Base-by-base conservation (phyloP, 2,888 invertebrate genomes). In the Rhodophaea formosa region DNA sequence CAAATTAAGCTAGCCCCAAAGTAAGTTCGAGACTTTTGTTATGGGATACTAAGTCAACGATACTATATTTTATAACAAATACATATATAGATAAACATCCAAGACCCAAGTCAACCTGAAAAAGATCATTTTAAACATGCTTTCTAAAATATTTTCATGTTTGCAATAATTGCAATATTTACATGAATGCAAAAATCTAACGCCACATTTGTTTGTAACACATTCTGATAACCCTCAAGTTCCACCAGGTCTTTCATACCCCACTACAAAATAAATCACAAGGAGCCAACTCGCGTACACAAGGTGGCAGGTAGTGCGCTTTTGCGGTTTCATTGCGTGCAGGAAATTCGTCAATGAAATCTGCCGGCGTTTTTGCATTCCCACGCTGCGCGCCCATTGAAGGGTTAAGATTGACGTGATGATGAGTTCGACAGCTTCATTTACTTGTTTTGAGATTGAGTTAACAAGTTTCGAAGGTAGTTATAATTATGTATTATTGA, bases 261-360 rank as follows among this genome's bases (percentile, higher is more conserved):
- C 54, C 52, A 67, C 60, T 64, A 68, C 69, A 72, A 74, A 74
- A 71, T 62, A 70, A 73, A 64, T 72, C 58, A 58, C 64, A 61
- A 70, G 68, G 68, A 68, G 68, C 64, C 58, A 59, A 64, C 58
- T 59, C 44, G 54, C 61, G 57, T 64, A 64, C 63, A 64, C 64
- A 62, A 68, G 69, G 61, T 64, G 69, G 70, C 80, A 85, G 84
- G 86, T 82, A 83, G 84, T 83, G 77, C 82, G 77, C 83, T 88
- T 87, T 72, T 86, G 79, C 72, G 89, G 85, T 82, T 89, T 89
- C 88, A 65, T 87, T 77, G 87, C 88, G 82, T 87, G 86, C 90
- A 90, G 89, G 89, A 90, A 78, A 88, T 85, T 88, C 74, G 74
- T 86, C 79, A 88, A 88, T 87, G 89, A 81, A 82, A 65, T 65